Conservation (phyloP, 2,113 vertebrate species). For the Brachyhypopomus occidentalis region DNA sequence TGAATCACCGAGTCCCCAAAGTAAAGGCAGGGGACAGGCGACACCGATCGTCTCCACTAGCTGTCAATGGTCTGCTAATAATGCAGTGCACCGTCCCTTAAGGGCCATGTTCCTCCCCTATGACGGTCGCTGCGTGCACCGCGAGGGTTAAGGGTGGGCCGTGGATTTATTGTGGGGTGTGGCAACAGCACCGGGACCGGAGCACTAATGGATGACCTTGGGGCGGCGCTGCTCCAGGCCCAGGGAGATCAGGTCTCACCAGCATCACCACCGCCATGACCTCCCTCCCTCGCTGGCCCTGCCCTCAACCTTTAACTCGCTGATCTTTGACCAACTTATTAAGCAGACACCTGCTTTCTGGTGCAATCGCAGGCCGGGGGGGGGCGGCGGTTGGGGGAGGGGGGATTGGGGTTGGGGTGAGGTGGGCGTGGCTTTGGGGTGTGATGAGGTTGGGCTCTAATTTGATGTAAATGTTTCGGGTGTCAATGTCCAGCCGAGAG, state of each 20-base stretch:
- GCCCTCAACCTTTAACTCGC: conserved; percentile 92
- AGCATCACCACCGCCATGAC: conserved; percentile 85
- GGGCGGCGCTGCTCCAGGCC: conserved; percentile 88
- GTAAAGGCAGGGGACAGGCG: conserved; percentile 9
- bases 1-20: conserved; percentile 24
- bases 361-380: conserved; percentile 59
- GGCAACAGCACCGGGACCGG: conserved; percentile 77
- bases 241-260: conserved; percentile 97
- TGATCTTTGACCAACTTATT: conserved; percentile 99
- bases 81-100: conserved; percentile 75
- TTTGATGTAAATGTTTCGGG: conserved; percentile 83
- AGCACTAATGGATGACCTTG: conserved; percentile 99
- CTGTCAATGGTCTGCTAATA: conserved; percentile 77
- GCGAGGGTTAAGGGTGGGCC: conserved; percentile 96
- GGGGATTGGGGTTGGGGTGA: too few species aligned
- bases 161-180: conserved; percentile 91
- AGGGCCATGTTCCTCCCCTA: conserved; percentile 82
- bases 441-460: conserved; percentile 74
- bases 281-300: conserved; percentile 82
- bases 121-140: conserved; percentile 80
- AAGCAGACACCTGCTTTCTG: conserved; percentile 96
- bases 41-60: conserved; percentile 68
- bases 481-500: conserved; percentile 67
- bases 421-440: too few species aligned
- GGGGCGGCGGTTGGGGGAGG: too few species aligned